Evolutionary conservation across 2,113 vertebrate species (phyloP).

Genomic region (Cacatua alba): DNA sequence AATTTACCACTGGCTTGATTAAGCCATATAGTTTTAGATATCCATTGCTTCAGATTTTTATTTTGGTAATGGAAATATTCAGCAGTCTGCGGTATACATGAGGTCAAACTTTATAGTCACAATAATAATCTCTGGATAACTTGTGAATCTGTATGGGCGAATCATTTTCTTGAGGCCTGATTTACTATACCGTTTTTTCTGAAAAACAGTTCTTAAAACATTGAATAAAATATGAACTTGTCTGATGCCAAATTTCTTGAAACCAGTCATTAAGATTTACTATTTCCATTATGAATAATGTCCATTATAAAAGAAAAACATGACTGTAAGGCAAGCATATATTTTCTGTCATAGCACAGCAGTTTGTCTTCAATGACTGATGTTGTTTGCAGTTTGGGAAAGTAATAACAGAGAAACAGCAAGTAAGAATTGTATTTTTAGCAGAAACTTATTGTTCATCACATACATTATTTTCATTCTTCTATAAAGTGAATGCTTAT

Average conservation of each 20-base stretch:
- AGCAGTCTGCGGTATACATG: background rate
- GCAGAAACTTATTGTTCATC: constrained; percentile 1
- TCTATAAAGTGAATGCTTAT: constrained; percentile 8
- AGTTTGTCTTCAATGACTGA: constrained; percentile 67
- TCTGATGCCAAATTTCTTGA: constrained; percentile 31
- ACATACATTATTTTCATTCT: constrained; percentile 15
- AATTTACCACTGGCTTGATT: background rate
- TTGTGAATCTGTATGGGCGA: background rate
- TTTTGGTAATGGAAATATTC: background rate
- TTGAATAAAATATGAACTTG: constrained; percentile 60
- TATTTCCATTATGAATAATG: constrained; percentile 64
- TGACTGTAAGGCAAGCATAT: constrained; percentile 68
- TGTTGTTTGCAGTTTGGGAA: constrained; percentile 55
- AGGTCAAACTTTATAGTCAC: background rate
- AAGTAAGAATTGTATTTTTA: constrained; percentile 40
- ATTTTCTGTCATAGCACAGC: constrained; percentile 67
- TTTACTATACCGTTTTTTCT: background rate
- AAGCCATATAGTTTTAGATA: background rate
- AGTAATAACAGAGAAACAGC: constrained; percentile 56
- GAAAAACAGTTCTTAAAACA: constrained; percentile 19
- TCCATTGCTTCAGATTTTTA: background rate
- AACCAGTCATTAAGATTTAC: constrained; percentile 67
- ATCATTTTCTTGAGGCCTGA: background rate
- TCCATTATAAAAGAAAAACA: constrained; percentile 67
- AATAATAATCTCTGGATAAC: background rate